Percentiles rank a stretch among this genome's conserved stretches.
Conservation (phyloP, 2,113 vertebrate species). For the Leucopternis melanops region DNA sequence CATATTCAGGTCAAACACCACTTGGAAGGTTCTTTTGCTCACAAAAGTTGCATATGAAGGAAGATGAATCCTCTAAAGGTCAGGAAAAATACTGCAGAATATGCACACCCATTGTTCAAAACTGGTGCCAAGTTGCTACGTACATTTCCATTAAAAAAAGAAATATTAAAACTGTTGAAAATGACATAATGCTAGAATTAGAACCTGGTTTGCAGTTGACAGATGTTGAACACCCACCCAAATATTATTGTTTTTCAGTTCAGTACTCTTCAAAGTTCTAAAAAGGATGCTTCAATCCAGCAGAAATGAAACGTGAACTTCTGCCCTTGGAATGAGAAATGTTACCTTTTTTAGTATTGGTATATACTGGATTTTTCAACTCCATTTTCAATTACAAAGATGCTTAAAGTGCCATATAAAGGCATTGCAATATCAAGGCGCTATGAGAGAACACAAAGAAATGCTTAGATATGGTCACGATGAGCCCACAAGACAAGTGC, state of each 20-base stretch:
- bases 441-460: not conserved
- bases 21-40: not conserved
- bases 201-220: not conserved
- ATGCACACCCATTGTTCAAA: not conserved
- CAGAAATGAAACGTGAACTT: not conserved
- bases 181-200: not conserved
- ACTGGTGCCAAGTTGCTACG: not conserved
- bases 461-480: not conserved
- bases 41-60: not conserved
- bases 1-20: not conserved
- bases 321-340: not conserved
- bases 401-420: not conserved
- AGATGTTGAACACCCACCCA: not conserved
- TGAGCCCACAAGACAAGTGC: not conserved
- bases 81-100: not conserved
- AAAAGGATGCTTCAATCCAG: not conserved
- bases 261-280: not conserved
- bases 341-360: constrained; percentile 22
- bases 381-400: not conserved
- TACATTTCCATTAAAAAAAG: not conserved
- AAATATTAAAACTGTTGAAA: not conserved
- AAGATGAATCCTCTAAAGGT: not conserved
- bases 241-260: not conserved
- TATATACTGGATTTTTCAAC: not conserved
- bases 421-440: not conserved